A percentile compares a stretch with the other conserved stretches of the same genome.
These are phyloP conservation scores for Peromyscus aztecus DNA, from an alignment of 2,797 vertebrate species.

Conservation along the genomic window DNA sequence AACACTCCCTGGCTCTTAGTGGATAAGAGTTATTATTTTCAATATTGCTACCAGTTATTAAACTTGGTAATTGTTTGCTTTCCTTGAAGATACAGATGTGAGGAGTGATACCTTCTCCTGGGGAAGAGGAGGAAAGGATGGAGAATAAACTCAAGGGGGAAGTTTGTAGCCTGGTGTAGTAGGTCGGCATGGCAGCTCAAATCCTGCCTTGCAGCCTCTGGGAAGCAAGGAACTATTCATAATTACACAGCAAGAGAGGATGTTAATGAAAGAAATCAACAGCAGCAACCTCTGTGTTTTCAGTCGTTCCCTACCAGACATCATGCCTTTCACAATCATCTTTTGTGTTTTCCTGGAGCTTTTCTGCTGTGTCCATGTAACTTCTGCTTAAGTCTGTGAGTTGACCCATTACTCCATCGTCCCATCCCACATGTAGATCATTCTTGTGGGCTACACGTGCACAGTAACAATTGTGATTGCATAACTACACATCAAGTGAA, in stretches of 20 bases:
- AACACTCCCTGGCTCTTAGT: background rate
- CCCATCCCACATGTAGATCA: conserved; percentile 13
- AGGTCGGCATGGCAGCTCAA: background rate
- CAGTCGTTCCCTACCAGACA: conserved; percentile 63
- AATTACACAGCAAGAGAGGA: conserved; percentile 18
- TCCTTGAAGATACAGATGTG: background rate
- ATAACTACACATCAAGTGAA: conserved; percentile 70
- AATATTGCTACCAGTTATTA: conserved; percentile 20
- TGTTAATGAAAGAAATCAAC: conserved; percentile 49
- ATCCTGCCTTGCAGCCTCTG: background rate
- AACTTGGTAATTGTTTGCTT: background rate
- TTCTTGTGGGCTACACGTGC: conserved; percentile 61
- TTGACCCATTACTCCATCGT: background rate
- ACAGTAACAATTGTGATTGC: conserved; percentile 77
- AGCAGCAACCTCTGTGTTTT: conserved; percentile 12
- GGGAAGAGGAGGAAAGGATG: background rate
- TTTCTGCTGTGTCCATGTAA: background rate
- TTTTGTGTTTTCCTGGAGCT: background rate
- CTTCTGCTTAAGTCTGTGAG: conserved; percentile 14
- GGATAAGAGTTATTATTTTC: conserved; percentile 27
- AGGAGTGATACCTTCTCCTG: background rate
- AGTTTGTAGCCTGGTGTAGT: background rate
- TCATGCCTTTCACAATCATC: background rate
- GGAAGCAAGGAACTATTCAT: background rate
- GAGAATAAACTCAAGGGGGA: background rate